Conservation (phyloP, 2,888 invertebrate species). For the Lithophane ornitopus region DNA sequence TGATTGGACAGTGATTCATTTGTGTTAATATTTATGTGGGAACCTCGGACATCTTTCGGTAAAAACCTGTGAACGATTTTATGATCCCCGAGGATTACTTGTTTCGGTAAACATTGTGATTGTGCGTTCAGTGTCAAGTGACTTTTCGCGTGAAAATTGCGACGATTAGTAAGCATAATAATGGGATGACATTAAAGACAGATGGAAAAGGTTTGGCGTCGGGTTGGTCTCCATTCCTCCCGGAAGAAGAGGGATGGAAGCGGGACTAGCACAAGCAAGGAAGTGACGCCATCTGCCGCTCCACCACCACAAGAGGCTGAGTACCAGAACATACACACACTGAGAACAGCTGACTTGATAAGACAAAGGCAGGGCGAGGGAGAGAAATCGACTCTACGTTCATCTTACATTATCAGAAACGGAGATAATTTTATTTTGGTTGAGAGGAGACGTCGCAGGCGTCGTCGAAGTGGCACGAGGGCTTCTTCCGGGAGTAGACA, state of each 20-base stretch:
- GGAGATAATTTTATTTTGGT: constrained; percentile 89
- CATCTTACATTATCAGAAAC: constrained; percentile 89
- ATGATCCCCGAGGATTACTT: constrained; percentile 18
- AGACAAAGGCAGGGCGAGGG: constrained; percentile 88
- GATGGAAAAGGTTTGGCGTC: constrained; percentile 91
- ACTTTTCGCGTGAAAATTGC: constrained; percentile 46
- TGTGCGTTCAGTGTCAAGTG: constrained; percentile 55
- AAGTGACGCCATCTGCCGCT: constrained; percentile 81
- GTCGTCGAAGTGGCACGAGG: constrained; percentile 87
- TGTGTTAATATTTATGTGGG: constrained; percentile 71
- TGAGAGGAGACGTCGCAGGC: constrained; percentile 85
- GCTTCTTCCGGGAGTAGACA: constrained; percentile 87
- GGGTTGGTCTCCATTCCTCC: constrained; percentile 91
- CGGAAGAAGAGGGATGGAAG: constrained; percentile 91
- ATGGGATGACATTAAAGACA: constrained; percentile 89
- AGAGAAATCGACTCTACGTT: constrained; percentile 87
- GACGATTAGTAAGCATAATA: constrained; percentile 73
- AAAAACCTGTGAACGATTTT: constrained; percentile 50
- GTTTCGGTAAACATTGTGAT: constrained; percentile 49
- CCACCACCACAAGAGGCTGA: constrained; percentile 87
- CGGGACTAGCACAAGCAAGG: constrained; percentile 87
- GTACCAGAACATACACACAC: constrained; percentile 88
- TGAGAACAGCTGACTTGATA: constrained; percentile 89
- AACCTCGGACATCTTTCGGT: constrained; percentile 67
- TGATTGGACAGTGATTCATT: constrained; percentile 80